Conservation (phyloP, 2,797 vertebrate genomes). For the Arnoldichthys spilopterus region DNA sequence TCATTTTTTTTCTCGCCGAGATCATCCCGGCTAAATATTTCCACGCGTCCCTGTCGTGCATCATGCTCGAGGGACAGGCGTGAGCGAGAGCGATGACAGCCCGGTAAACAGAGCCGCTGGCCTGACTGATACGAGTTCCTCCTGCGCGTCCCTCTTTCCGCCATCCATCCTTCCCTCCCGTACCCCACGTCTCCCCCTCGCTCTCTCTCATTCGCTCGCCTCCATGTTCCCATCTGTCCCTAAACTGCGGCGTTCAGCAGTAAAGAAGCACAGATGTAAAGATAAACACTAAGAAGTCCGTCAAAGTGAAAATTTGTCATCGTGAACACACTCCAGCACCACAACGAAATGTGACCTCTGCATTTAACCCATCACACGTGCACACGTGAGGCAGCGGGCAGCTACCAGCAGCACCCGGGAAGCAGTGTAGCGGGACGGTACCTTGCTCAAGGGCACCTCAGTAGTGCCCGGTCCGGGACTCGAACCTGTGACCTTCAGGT, state of each 20-base stretch:
- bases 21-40: conserved; percentile 77
- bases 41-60: conserved; percentile 69
- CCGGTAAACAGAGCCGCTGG: conserved; percentile 58
- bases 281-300: no score
- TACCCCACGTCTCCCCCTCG: not conserved
- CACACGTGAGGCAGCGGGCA: no score
- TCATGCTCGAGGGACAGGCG: conserved; percentile 62
- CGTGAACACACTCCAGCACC: no score
- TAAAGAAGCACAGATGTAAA: no score
- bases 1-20: conserved; percentile 71
- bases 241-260: not conserved
- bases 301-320: no score
- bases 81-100: conserved; percentile 50
- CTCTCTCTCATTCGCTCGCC: not conserved
- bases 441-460: no score
- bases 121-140: conserved; percentile 47
- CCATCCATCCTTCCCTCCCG: conserved; percentile 33
- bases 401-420: no score
- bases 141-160: conserved; percentile 23
- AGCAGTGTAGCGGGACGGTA: no score
- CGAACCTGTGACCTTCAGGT: no score
- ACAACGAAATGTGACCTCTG: no score
- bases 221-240: not conserved
- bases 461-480: no score
- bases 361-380: no score